phyloP scores from a whole-genome alignment of 2,888 invertebrate genomes.

The Xylophagus ater region DNA sequence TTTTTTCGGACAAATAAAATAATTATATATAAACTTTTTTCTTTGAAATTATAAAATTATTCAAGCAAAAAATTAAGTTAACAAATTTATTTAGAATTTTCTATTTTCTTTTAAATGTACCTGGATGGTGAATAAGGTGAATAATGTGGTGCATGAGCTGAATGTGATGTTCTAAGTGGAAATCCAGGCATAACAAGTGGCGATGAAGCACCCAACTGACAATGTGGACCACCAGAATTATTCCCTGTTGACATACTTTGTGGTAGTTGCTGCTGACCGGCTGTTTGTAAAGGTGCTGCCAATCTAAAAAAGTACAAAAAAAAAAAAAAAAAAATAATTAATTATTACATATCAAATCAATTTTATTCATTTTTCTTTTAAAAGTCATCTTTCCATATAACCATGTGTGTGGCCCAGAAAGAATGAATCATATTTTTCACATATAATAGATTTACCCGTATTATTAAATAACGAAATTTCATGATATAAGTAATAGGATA shows the following conservation, averaged over 20 bases:
- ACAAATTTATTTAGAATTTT: background rate
- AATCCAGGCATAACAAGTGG: slow-evolving; percentile 82
- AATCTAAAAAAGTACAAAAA: slow-evolving; percentile 27
- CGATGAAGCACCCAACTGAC: slow-evolving; percentile 56
- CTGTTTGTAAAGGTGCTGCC: slow-evolving; percentile 31
- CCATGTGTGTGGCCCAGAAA: too few species aligned
- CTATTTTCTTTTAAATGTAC: too few species aligned
- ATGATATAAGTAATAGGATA: too few species aligned
- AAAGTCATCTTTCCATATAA: too few species aligned
- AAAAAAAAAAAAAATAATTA: slow-evolving; percentile 12
- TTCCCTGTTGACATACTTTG: slow-evolving; percentile 49
- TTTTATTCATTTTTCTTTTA: too few species aligned
- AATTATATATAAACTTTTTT: too few species aligned
- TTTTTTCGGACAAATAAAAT: too few species aligned
- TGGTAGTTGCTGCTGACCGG: slow-evolving; percentile 38
- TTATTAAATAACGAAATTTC: too few species aligned
- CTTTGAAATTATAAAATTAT: background rate
- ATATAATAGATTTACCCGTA: too few species aligned
- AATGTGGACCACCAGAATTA: slow-evolving; percentile 52
- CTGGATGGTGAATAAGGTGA: slow-evolving; percentile 86
- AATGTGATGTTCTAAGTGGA: slow-evolving; percentile 57
- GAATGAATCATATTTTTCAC: too few species aligned
- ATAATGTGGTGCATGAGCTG: slow-evolving; percentile 62
- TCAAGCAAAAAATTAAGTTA: background rate
- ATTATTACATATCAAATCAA: background rate